Evolutionary conservation across 2,888 invertebrate genomes (phyloP), one percentile per base, ranked within the genome.

Genomic region (Lepidochrysops patricia): DNA sequence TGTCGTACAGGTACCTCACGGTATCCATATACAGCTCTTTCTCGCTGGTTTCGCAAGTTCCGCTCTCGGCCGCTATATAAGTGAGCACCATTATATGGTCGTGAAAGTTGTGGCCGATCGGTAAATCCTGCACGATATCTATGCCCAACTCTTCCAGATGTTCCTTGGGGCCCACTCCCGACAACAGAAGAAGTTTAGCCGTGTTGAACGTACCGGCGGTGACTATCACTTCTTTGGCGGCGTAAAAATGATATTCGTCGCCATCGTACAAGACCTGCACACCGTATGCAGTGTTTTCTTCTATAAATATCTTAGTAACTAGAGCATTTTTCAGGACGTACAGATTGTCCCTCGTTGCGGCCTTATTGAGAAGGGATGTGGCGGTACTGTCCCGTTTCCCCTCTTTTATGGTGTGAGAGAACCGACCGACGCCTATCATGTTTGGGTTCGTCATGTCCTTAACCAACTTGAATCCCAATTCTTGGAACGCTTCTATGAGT

Each of bases 181-280:
- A 86, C 0, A 84, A 69, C 60, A 84, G 67, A 52, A 87, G 61
- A 13, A 86, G 62, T 67, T 87, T 84, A 0, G 86, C 72, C 12
- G 83, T 77, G 62, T 85, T 86, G 54, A 82, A 84, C 0, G 83
- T 75, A 0, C 86, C 86, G 0, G 86, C 79, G 1, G 81, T 75
- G n/a, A 83, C 19, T 12, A 86, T 71, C 0, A 86, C 76, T 67
- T 86, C 86, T 52, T 73, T 77, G 1, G 71, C 65, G 0, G 76
- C 77, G 56, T 71, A 79, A 37, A 77, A 77, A 7, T 67, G 52
- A 9, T 72, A 65, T 26, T 73, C 67, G 13, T 73, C 60, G 2
- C 67, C 69, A 19, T 73, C 65, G 0, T 60, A 32, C 2, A 70
- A 15, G 1, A 76, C 78, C 61, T 68, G 64, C 0, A 85, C 72